phyloP scores from a whole-genome alignment of 2,797 vertebrate species.

The Valencia hispanica region DNA sequence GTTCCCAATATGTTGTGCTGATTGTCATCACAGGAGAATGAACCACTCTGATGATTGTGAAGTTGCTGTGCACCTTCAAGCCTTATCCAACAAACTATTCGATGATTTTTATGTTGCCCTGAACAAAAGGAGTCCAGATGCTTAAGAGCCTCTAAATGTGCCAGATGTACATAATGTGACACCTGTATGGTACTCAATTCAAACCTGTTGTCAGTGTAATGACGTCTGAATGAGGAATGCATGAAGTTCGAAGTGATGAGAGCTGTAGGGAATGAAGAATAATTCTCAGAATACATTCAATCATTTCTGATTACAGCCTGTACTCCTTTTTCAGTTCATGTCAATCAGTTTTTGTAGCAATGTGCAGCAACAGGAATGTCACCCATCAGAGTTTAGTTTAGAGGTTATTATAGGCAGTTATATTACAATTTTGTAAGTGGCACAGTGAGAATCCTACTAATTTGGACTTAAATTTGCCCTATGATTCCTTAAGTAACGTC shows the following conservation, averaged over 20 bases:
- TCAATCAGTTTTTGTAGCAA: constrained; percentile 10
- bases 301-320: constrained; percentile 15
- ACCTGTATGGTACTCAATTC: constrained; percentile 47
- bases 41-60: constrained; percentile 52
- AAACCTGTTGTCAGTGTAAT: constrained; percentile 40
- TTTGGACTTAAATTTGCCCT: background rate
- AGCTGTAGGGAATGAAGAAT: constrained; percentile 21
- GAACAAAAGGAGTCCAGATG: constrained; percentile 35
- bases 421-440: background rate
- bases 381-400: constrained; percentile 8
- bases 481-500: background rate
- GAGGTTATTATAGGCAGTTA: background rate
- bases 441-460: background rate
- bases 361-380: constrained; percentile 16
- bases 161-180: constrained; percentile 60
- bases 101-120: constrained; percentile 46
- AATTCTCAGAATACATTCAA: constrained; percentile 27
- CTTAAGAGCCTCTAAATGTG: constrained; percentile 41
- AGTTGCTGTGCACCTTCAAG: constrained; percentile 62
- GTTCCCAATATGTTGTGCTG: constrained; percentile 34
- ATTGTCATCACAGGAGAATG: constrained; percentile 28
- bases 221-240: constrained; percentile 35
- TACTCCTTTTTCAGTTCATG: constrained; percentile 29
- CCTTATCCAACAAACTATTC: constrained; percentile 56
- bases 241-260: constrained; percentile 32